Evolutionary conservation across 1,140 invertebrate genomes (phyloP).

Genomic region (Diabrotica undecimpunctata): DNA sequence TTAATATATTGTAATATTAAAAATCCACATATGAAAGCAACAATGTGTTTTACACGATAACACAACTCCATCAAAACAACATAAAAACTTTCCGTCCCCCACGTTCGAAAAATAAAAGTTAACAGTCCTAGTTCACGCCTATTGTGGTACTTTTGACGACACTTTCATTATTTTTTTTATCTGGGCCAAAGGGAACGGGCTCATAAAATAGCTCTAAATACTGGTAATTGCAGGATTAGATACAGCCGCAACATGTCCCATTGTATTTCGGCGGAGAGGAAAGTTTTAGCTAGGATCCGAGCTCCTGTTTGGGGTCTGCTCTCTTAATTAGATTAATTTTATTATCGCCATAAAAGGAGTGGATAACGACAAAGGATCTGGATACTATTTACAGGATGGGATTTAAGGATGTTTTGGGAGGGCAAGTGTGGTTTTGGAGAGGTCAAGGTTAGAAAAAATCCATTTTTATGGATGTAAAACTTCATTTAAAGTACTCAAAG

Average conservation of each 20-base stretch:
- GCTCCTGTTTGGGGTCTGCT: not conserved
- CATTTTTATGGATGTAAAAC: too few relatives aligned
- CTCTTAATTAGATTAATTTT: slow-evolving; percentile 1
- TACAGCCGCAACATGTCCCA: slow-evolving; percentile 4
- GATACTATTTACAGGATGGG: not conserved
- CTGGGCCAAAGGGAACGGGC: not conserved
- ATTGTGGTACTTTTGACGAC: slow-evolving; percentile 8
- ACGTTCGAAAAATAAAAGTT: not conserved
- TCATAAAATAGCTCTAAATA: slow-evolving; percentile 13
- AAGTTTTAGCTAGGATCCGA: not conserved
- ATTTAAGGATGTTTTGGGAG: not conserved
- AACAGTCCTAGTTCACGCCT: not conserved
- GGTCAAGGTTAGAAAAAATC: not conserved
- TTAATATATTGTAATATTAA: too few relatives aligned
- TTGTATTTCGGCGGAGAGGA: not conserved
- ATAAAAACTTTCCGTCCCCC: not conserved
- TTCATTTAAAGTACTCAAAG: too few relatives aligned
- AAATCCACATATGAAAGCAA: not conserved
- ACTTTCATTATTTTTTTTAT: slow-evolving; percentile 13
- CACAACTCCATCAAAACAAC: not conserved
- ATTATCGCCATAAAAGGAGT: slow-evolving; percentile 2
- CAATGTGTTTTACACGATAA: not conserved
- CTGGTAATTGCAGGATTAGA: slow-evolving; percentile 13
- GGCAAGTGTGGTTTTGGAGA: not conserved
- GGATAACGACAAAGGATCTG: not conserved